Conservation (phyloP, 1,140 invertebrate genomes). For the Belonocnema kinseyi region DNA sequence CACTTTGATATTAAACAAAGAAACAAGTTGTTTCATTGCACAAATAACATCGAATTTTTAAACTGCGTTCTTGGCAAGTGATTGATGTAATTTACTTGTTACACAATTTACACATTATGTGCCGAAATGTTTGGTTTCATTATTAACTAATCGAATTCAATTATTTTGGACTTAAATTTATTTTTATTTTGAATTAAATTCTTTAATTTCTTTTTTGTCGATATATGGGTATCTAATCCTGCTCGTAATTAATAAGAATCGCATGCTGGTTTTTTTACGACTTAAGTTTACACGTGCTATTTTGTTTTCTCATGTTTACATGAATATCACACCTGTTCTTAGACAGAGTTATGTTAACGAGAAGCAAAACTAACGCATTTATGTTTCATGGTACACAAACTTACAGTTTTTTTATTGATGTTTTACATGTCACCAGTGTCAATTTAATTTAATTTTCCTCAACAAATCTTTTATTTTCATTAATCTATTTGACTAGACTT, state of each 20-base stretch:
- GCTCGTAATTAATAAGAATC: constrained; percentile 20
- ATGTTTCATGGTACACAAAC: constrained; percentile 4
- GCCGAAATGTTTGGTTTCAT: too few species aligned
- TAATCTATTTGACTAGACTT: too few species aligned
- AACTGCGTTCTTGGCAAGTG: too few species aligned
- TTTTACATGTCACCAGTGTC: not conserved
- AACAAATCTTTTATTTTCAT: not conserved
- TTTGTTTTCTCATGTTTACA: not conserved
- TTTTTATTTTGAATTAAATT: too few species aligned
- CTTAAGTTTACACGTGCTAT: not conserved
- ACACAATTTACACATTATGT: too few species aligned
- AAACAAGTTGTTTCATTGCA: too few species aligned
- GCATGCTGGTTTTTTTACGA: constrained; percentile 3
- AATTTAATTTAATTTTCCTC: constrained; percentile 3
- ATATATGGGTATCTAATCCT: not conserved
- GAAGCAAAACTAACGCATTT: constrained; percentile 6
- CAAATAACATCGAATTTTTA: too few species aligned
- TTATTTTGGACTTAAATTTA: too few species aligned
- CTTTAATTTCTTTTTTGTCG: not conserved
- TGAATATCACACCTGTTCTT: not conserved
- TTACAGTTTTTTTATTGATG: constrained; percentile 7
- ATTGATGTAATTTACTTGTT: too few species aligned
- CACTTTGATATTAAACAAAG: too few species aligned
- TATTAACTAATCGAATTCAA: too few species aligned
- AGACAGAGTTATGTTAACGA: constrained; percentile 7